Percentiles rank a stretch among this genome's conserved stretches.
Evolutionary conservation across 2,888 invertebrate genomes (phyloP).

Genomic region (Brachyopa scutellaris): DNA sequence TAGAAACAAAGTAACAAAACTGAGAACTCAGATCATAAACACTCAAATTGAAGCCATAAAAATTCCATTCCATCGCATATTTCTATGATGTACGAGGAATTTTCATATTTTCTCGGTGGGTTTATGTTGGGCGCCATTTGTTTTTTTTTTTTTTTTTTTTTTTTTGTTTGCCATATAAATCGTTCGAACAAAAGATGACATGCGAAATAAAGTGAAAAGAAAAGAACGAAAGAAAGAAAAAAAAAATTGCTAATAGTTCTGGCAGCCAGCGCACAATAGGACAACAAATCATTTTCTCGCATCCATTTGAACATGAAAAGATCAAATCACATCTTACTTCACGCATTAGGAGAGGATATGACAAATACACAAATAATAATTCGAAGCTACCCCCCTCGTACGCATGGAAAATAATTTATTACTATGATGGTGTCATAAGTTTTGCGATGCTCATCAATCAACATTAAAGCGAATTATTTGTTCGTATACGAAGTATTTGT

Average conservation of each 20-base stretch:
- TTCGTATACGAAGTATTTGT: background rate
- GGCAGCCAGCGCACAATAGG: constrained; percentile 48
- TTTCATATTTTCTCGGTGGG: constrained; percentile 34
- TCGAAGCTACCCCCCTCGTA: constrained; percentile 2
- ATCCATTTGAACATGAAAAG: constrained; percentile 46
- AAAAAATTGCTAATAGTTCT: constrained; percentile 51
- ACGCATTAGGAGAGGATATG: constrained; percentile 30
- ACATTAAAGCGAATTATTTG: constrained; percentile 42
- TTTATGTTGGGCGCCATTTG: constrained; percentile 41
- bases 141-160: background rate
- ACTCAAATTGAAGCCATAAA: constrained; percentile 52
- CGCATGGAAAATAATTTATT: constrained; percentile 62
- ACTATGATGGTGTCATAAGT: constrained; percentile 69
- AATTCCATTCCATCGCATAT: constrained; percentile 24
- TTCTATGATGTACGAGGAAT: constrained; percentile 18
- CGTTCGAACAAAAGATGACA: constrained; percentile 44
- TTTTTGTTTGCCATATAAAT: constrained; percentile 1
- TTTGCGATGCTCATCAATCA: constrained; percentile 71
- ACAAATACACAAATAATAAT: constrained; percentile 44
- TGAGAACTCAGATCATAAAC: constrained; percentile 46
- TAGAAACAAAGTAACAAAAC: background rate
- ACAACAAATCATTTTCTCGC: constrained; percentile 69
- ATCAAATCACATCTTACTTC: constrained; percentile 61
- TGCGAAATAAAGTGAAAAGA: constrained; percentile 8
- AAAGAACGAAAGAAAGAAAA: background rate